Conservation (phyloP, 1,140 invertebrate species). For the Drosophila malerkotliana region DNA sequence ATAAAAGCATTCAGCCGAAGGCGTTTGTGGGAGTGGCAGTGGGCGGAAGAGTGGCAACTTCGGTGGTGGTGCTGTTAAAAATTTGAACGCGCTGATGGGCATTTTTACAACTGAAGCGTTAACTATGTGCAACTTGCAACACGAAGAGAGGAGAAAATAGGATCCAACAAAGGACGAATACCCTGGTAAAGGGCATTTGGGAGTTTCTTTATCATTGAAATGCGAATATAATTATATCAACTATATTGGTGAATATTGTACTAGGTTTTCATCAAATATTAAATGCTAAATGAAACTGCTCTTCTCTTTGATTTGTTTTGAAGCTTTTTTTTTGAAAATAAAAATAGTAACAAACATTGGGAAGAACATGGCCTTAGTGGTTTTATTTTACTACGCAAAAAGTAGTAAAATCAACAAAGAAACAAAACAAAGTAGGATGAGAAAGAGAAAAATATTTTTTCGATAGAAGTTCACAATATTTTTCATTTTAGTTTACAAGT, state of each 20-base stretch:
- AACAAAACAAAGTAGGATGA: conserved; percentile 5
- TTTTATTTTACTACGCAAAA: background rate
- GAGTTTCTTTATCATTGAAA: background rate
- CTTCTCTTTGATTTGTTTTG: too few species aligned
- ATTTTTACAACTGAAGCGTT: conserved; percentile 81
- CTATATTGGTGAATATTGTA: too few species aligned
- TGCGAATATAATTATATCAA: too few species aligned
- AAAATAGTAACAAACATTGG: too few species aligned
- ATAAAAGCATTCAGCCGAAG: conserved; percentile 58
- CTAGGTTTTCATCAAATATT: too few species aligned
- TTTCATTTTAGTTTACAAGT: conserved; percentile 73
- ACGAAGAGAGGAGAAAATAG: conserved; percentile 10
- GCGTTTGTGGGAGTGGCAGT: conserved; percentile 23
- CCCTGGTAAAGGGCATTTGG: background rate
- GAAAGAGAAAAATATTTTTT: conserved; percentile 30
- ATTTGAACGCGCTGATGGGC: conserved; percentile 77
- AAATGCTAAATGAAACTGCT: too few species aligned
- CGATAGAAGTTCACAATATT: conserved; percentile 65
- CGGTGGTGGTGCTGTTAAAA: conserved; percentile 61
- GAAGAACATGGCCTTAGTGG: too few species aligned
- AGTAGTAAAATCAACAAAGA: conserved; percentile 18
- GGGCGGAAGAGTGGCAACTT: conserved; percentile 14
- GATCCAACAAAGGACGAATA: background rate
- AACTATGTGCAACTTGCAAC: conserved; percentile 71
- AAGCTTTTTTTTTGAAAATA: too few species aligned